phyloP scores from a whole-genome alignment of 2,797 vertebrate species.

The Neosilurus hyrtlii region DNA sequence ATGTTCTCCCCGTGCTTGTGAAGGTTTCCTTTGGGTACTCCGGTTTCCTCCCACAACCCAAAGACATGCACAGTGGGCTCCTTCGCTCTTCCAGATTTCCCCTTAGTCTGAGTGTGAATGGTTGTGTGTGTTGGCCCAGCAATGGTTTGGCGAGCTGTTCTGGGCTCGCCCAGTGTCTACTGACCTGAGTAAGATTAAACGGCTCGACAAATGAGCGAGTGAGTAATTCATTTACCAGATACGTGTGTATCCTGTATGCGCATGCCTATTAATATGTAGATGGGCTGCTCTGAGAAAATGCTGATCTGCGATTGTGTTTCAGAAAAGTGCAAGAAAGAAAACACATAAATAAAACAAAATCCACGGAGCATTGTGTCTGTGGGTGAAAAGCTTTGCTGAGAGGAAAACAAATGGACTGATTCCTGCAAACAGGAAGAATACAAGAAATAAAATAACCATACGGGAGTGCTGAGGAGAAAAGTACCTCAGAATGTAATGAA shows the following conservation, averaged over 20 bases:
- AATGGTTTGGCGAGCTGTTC: no score
- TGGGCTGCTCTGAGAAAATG: neutral
- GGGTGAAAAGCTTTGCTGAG: neutral
- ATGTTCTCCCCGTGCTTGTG: no score
- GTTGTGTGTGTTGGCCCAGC: no score
- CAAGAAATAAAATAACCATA: neutral
- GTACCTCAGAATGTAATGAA: neutral
- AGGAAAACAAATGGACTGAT: neutral
- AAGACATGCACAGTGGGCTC: no score
- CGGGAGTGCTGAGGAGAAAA: neutral
- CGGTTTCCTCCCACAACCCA: no score
- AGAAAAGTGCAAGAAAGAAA: no score
- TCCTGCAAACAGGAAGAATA: neutral
- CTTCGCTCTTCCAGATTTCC: no score
- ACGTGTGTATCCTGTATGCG: neutral
- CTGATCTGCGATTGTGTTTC: neutral
- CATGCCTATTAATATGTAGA: neutral
- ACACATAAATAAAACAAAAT: neutral
- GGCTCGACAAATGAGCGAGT: no score
- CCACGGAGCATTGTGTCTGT: neutral
- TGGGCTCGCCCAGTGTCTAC: no score
- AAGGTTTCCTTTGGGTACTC: no score
- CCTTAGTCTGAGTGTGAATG: no score
- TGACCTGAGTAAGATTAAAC: no score
- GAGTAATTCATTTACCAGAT: neutral